Percentiles rank a stretch among this genome's conserved stretches.
phyloP scores from a whole-genome alignment of 2,888 invertebrate genomes.

The Melolontha melolontha region DNA sequence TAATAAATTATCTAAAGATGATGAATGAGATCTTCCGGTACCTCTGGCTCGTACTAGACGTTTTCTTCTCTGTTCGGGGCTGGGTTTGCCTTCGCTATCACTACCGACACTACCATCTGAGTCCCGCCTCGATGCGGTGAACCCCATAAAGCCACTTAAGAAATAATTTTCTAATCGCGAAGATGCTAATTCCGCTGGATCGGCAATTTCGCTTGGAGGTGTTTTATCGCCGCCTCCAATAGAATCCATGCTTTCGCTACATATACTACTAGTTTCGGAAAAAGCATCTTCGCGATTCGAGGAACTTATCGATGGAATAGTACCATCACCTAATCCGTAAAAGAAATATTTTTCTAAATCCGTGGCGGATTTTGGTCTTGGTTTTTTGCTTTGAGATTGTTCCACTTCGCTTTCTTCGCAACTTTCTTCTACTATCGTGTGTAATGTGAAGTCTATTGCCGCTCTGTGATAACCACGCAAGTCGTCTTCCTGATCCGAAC shows the following conservation, averaged over 20 bases:
- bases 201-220: constrained; percentile 62
- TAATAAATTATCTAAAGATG: constrained; percentile 82
- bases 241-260: constrained; percentile 85
- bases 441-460: constrained; percentile 88
- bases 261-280: constrained; percentile 88
- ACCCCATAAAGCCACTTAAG: constrained; percentile 86
- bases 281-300: constrained; percentile 72
- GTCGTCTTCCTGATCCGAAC: constrained; percentile 83
- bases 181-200: constrained; percentile 82
- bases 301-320: constrained; percentile 67
- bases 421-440: constrained; percentile 94
- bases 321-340: constrained; percentile 84
- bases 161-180: constrained; percentile 92
- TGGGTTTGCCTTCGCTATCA: constrained; percentile 89
- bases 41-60: constrained; percentile 84
- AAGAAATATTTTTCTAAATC: constrained; percentile 93
- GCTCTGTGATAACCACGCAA: constrained; percentile 85
- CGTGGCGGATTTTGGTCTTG: constrained; percentile 80
- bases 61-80: constrained; percentile 87
- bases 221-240: constrained; percentile 70
- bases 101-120: constrained; percentile 91
- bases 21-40: constrained; percentile 85
- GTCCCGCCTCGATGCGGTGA: constrained; percentile 80
- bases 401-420: constrained; percentile 94
- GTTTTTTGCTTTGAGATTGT: constrained; percentile 70